phyloP scores from a whole-genome alignment of 2,113 vertebrate genomes.

The Scolopax mira region DNA sequence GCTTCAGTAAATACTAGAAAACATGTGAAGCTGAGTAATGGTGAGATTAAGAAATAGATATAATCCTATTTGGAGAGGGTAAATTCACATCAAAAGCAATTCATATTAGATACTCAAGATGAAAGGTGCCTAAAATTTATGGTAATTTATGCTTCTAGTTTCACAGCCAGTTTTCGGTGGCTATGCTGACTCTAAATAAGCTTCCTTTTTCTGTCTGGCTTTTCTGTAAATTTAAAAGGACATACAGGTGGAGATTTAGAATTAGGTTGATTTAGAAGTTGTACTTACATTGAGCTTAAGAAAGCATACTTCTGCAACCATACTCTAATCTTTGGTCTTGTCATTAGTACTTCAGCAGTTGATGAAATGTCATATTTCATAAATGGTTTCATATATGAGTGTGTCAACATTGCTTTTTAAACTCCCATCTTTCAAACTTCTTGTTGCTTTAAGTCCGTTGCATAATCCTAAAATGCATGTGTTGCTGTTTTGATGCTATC shows the following conservation, averaged over 20 bases:
- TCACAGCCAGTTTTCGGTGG: not conserved
- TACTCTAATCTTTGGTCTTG: not conserved
- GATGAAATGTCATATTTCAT: not conserved
- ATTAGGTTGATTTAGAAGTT: not conserved
- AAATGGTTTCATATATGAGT: not conserved
- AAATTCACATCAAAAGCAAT: not conserved
- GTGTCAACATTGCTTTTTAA: not conserved
- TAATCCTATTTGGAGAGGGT: not conserved
- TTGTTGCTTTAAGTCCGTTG: not conserved
- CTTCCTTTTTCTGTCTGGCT: not conserved
- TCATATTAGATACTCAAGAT: not conserved
- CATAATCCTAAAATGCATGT: not conserved
- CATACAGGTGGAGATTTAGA: not conserved
- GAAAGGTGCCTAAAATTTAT: not conserved
- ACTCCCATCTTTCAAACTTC: not conserved
- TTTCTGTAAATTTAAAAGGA: not conserved
- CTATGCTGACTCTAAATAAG: not conserved
- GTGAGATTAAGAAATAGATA: not conserved
- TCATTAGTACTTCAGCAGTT: not conserved
- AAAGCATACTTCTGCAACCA: not conserved
- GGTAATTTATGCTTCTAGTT: not conserved
- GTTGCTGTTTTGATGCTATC: not conserved
- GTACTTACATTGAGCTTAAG: not conserved
- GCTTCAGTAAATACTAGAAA: not conserved
- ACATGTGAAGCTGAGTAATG: not conserved